A percentile compares a stretch with the other conserved stretches of the same genome.
Evolutionary conservation across 1,140 invertebrate genomes (phyloP).

Genomic region (Tetranychus cinnabarinus): DNA sequence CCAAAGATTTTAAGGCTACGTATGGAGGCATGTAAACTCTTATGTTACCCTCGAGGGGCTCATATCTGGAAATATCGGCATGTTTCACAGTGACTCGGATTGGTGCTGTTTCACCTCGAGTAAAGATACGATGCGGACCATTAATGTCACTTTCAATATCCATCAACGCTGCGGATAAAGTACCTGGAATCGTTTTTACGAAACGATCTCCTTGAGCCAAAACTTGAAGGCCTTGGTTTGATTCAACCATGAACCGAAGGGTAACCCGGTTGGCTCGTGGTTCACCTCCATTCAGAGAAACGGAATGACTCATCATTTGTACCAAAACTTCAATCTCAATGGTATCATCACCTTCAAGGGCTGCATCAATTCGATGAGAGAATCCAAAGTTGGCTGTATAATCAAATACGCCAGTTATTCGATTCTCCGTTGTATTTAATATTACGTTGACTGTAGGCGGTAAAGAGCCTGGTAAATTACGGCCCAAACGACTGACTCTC

Average conservation of each 20-base stretch:
- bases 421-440: background rate
- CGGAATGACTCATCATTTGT: background rate
- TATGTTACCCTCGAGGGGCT: background rate
- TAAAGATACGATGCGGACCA: background rate
- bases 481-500: background rate
- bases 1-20: background rate
- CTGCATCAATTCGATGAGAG: background rate
- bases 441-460: background rate
- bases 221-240: background rate
- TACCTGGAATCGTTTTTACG: background rate
- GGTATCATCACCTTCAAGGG: background rate
- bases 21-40: background rate
- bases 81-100: background rate
- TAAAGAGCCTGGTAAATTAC: background rate
- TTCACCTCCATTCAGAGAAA: background rate
- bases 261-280: background rate
- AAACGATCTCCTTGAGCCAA: background rate
- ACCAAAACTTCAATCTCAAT: background rate
- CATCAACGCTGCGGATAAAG: background rate
- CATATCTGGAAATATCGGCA: background rate
- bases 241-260: background rate
- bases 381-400: background rate
- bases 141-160: background rate
- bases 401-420: background rate
- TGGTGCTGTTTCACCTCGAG: background rate